Evolutionary conservation across 2,888 invertebrate species (phyloP), one percentile per base, ranked within the genome.

Genomic region (Halictus quadricinctus): DNA sequence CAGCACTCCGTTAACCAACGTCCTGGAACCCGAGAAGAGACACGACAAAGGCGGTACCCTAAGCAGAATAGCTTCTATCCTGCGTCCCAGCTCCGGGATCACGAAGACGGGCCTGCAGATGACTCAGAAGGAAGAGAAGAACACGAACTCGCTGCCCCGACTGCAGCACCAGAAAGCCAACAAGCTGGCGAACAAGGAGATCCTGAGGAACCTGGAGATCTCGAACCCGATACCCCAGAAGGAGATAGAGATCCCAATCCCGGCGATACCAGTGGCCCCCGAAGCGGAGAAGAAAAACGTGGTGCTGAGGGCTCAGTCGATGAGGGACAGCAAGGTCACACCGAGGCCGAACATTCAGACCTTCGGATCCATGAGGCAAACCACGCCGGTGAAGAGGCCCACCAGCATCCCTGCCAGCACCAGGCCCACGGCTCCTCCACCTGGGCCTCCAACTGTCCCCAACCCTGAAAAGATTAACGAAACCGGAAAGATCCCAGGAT

Each of bases 311-410:
- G 97, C 98, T 0, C 98, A 98, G 91, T 98, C 98, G 90, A 97
- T 98, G 97, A 95, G 98, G 88, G 96, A 96, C 76, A 92, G 94
- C 1, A 93, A 94, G 70, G 92, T 94, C 8, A 94, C 95, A 0
- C 95, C 95, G 25, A 96, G 96, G 91, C 96, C 97, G 0, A 95
- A 95, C 0, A 95, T 98, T 54, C 97, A 97, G 86, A 96, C 96
- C 50, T 98, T 98, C 90, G 98, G 98, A 0, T 98, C 98, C 0
- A 98, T 98, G 97, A 95, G 98, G 48, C 96, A 97, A 89, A 95
- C 97, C 0, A 95, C 96, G 0, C 88, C 90, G 0, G 95, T 95
- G 0, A 96, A 96, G 36, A 95, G 98, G 76, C 98, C 98, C 0
- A 95, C 97, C 41, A 98, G 98, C 85, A 96, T 97, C 10, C 96